Percentiles rank a stretch among this genome's conserved stretches.
phyloP scores from a whole-genome alignment of 2,888 invertebrate species.

The Didymodactylos carnosus region DNA sequence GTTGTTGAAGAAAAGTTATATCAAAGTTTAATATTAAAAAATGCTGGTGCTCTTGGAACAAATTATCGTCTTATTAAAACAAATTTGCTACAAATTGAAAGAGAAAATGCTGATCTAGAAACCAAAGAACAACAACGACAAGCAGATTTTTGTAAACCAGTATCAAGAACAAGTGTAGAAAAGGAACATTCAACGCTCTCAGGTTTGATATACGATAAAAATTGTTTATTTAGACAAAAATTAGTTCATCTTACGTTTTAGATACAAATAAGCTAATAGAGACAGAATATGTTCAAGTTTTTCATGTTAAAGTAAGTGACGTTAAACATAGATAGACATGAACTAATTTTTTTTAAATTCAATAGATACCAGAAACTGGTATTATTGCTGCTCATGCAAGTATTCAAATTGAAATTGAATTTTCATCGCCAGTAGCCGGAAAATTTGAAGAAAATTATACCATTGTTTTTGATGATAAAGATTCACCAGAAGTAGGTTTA shows the following conservation, averaged over 20 bases:
- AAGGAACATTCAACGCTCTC: not conserved
- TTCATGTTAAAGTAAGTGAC: not conserved
- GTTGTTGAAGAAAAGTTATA: constrained; percentile 32
- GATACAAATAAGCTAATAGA: not conserved
- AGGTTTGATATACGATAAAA: not conserved
- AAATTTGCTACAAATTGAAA: not conserved
- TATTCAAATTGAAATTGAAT: constrained; percentile 28
- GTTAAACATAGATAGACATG: too few relatives aligned
- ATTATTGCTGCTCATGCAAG: constrained; percentile 27
- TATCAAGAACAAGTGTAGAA: not conserved
- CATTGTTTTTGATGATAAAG: constrained; percentile 26
- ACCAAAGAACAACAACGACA: not conserved
- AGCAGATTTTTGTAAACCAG: constrained; percentile 1
- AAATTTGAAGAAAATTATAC: constrained; percentile 27
- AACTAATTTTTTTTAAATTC: too few relatives aligned
- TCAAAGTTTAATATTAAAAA: constrained; percentile 26
- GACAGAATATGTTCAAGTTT: not conserved
- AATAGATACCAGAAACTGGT: too few relatives aligned
- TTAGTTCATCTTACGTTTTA: not conserved
- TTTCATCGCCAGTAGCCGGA: constrained; percentile 31
- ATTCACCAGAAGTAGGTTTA: constrained; percentile 26
- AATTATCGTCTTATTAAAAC: constrained; percentile 28
- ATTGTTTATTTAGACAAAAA: not conserved
- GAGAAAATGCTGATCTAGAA: not conserved
- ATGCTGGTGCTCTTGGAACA: constrained; percentile 31